Evolutionary conservation across 2,888 invertebrate species (phyloP), one percentile per base, ranked within the genome.

Genomic region (Ctenicera cuprea): DNA sequence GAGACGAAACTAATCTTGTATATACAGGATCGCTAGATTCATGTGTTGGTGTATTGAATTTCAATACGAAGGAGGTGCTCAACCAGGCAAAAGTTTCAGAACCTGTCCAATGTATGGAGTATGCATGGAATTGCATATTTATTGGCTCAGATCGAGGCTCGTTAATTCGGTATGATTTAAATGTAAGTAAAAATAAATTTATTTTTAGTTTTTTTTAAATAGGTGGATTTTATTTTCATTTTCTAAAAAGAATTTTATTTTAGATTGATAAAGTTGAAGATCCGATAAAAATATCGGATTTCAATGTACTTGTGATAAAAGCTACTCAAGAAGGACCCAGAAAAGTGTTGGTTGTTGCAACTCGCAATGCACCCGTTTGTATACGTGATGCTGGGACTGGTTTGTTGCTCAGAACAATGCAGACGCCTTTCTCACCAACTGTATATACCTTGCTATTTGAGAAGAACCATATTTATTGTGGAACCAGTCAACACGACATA

Each of bases 301-400:
- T 91, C 74, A 90, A 92, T 0, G 91, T 94, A 37, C 87, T 94
- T 54, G 92, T 93, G 0, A 85, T 95, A 8, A 91, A 92, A 76
- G 93, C 94, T 0, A 90, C 93, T 73, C 92, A 91, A 78, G 94
- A 95, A 82, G 94, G 94, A 0, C 90, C 92, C 0, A 88, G 94
- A 1, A 91, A 90, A 82, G 91, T 94, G 7, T 86, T 94, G 0
- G 88, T 94, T 8, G 90, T 94, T 0, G 93, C 93, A 0, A 91
- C 93, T 0, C 89, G 93, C 52, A 92, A 92, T 7, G 91, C 92
- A 74, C 89, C 91, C 38, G 91, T 95, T 20, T 91, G 91, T 0
- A 89, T 95, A 68, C 90, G 94, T 79, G 94, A 94, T 83, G 94
- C 94, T 0, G 89, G 89, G 77, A 91, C 90, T 0, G 94, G 94